Percentiles rank a stretch among this genome's conserved stretches.
phyloP scores from a whole-genome alignment of 2,113 vertebrate genomes.

The Crotalus helleri region DNA sequence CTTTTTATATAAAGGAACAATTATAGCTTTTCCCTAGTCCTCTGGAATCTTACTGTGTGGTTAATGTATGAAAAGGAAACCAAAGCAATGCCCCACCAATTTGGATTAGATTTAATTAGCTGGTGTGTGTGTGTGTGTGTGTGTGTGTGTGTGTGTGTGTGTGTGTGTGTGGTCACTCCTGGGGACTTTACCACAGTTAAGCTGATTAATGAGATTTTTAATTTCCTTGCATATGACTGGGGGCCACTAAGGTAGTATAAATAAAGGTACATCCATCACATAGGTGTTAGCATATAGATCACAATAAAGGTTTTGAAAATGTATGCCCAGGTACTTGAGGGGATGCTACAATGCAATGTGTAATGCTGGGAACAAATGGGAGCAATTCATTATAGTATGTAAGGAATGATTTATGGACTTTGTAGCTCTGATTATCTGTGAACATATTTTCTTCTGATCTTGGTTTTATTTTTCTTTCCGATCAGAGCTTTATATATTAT shows the following conservation, averaged over 20 bases:
- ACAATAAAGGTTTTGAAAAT: background rate
- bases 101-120: background rate
- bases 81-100: background rate
- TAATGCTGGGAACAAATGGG: background rate
- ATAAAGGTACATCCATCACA: background rate
- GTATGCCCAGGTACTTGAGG: background rate
- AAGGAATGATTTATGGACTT: background rate
- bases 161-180: background rate
- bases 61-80: background rate
- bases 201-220: background rate
- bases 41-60: background rate
- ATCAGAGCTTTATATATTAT: background rate
- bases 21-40: background rate
- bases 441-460: background rate
- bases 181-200: background rate
- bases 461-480: background rate
- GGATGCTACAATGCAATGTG: background rate
- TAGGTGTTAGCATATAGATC: background rate
- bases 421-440: background rate
- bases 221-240: background rate
- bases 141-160: no score
- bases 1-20: background rate
- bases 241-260: background rate
- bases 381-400: background rate
- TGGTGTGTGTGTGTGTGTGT: no score